These are phyloP conservation scores for Paradisaea rubra DNA, from an alignment of 2,113 vertebrate species.

Conservation along the genomic window DNA sequence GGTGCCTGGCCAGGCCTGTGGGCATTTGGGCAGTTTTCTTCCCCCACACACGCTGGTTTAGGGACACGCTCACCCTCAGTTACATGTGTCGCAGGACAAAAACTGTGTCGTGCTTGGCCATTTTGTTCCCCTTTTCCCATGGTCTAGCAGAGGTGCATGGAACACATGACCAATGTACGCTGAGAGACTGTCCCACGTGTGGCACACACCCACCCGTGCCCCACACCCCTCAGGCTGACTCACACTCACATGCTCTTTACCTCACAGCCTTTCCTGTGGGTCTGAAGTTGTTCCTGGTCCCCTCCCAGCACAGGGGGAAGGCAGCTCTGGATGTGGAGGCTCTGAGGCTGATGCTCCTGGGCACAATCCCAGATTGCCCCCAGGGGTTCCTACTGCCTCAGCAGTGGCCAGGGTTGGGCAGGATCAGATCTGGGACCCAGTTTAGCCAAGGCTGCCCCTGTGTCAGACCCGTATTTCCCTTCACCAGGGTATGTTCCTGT, in stretches of 20 bases:
- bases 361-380: neutral
- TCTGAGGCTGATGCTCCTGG: neutral
- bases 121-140: neutral
- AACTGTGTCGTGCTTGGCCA: neutral
- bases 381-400: neutral
- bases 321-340: neutral
- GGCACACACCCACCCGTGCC: neutral
- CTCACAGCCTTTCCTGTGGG: rapidly evolving
- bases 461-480: neutral
- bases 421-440: neutral
- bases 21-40: neutral
- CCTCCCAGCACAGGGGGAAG: rapidly evolving
- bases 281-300: neutral
- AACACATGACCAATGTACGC: neutral
- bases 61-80: neutral
- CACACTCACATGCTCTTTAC: neutral
- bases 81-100: neutral
- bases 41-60: rapidly evolving
- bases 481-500: conserved; percentile 20
- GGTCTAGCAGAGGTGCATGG: neutral
- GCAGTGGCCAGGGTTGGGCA: neutral
- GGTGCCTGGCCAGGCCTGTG: rapidly evolving
- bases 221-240: neutral
- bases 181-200: neutral
- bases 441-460: neutral